These are phyloP conservation scores for Crocallis elinguaria DNA, from an alignment of 2,888 invertebrate genomes.

Conservation along the genomic window DNA sequence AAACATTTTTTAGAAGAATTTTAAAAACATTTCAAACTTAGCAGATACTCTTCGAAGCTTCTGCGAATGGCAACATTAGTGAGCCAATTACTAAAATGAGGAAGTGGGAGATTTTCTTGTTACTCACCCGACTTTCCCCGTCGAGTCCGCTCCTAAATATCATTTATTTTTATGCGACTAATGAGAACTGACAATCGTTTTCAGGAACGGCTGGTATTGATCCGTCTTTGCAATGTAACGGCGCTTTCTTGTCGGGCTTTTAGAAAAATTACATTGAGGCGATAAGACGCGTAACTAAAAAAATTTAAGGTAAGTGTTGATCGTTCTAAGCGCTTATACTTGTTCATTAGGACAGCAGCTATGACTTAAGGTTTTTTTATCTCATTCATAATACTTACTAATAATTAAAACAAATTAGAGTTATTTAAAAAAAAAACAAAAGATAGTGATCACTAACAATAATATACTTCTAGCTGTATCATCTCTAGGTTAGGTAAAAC, in stretches of 20 bases:
- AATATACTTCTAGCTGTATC: too few relatives aligned
- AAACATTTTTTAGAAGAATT: background rate
- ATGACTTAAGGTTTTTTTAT: too few relatives aligned
- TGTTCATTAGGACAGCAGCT: too few relatives aligned
- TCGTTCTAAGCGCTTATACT: too few relatives aligned
- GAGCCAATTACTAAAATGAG: constrained; percentile 53
- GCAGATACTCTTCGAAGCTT: constrained; percentile 12
- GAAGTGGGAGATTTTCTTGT: constrained; percentile 47
- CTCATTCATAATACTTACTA: too few relatives aligned
- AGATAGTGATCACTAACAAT: too few relatives aligned
- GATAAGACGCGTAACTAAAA: background rate
- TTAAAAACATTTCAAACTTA: constrained; percentile 2
- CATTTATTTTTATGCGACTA: constrained; percentile 75
- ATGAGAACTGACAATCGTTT: constrained; percentile 72
- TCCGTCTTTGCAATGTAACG: constrained; percentile 27
- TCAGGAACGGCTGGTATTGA: constrained; percentile 54
- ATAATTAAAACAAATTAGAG: too few relatives aligned
- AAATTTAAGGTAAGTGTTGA: background rate
- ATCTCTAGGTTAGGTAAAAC: too few relatives aligned
- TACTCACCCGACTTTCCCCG: constrained; percentile 38
- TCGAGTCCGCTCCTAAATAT: constrained; percentile 56
- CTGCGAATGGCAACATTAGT: constrained; percentile 37
- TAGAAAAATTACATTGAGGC: background rate
- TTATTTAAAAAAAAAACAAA: too few relatives aligned
- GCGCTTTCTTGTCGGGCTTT: constrained; percentile 6